Evolutionary conservation across 2,797 vertebrate species (phyloP).

Genomic region (Ctenopoma kingsleyae): DNA sequence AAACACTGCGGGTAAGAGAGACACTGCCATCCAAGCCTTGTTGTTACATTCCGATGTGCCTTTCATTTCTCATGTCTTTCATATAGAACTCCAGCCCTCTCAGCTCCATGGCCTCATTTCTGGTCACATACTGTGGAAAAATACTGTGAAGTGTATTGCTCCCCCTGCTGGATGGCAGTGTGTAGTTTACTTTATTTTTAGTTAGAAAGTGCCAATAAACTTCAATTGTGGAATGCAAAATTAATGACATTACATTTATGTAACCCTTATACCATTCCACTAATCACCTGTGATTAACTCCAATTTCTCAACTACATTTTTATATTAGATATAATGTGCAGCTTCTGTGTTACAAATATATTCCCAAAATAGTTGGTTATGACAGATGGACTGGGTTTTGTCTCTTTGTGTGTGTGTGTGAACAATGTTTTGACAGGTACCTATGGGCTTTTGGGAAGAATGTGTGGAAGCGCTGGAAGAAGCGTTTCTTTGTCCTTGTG

Average conservation of each 20-base stretch:
- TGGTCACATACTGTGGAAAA: conserved; percentile 73
- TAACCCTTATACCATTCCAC: neutral
- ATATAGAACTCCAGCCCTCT: conserved; percentile 55
- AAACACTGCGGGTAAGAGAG: conserved; percentile 96
- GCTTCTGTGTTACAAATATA: neutral
- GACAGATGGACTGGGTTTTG: conserved; percentile 21
- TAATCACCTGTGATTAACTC: neutral
- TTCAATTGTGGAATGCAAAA: conserved; percentile 4
- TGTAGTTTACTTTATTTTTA: conserved; percentile 44
- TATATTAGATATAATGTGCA: conserved; percentile 7
- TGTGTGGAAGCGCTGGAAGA: conserved; percentile 99
- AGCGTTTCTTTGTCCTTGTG: conserved; percentile 98
- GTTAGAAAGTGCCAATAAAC: conserved; percentile 8
- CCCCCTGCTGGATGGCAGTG: conserved; percentile 77
- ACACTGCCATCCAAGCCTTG: neutral
- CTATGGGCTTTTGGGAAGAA: conserved; percentile 99
- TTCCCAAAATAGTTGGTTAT: neutral
- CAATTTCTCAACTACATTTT: neutral
- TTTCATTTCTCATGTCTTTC: conserved; percentile 54
- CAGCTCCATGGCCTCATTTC: conserved; percentile 81
- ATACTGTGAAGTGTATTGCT: conserved; percentile 71
- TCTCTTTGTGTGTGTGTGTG: conserved; percentile 33
- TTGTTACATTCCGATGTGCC: conserved; percentile 25
- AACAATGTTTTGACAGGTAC: conserved; percentile 86
- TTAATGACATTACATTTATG: conserved; percentile 6